Base-by-base conservation (phyloP, 2,888 invertebrate species). In the Trachelus stipa region DNA sequence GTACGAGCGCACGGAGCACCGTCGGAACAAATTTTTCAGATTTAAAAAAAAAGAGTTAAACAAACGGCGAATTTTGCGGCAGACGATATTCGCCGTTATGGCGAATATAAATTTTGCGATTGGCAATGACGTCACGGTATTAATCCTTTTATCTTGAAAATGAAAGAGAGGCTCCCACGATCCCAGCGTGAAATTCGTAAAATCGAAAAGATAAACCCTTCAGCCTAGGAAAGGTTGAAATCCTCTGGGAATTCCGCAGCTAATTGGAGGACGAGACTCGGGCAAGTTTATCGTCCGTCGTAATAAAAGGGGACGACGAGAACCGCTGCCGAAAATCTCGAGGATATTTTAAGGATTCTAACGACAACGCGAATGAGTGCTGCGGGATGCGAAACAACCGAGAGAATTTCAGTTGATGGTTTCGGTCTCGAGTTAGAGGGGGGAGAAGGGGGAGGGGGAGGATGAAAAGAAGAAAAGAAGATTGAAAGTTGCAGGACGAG, bases 361-460 rank as follows among this genome's bases (percentile, higher is more conserved):
- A 56, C 56, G 56, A 56, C 56, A 56, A 56, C 56, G 56, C 56
- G 56, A 56, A 56, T 9, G 56, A 56, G 56, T 56, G 56, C 23
- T 6, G 23, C 23, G 23, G 56, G 56, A 56, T 23, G 23, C 15
- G 56, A 56, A 15, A 56, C 56, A 56, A 23, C 23, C 23, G 23
- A 23, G 9, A 56, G 56, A 56, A 56, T 56, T 56, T 56, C 56
- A 1, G 56, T 23, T 23, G 56, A 15, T 56, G 23, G 9, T 56
- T 56, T 56, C 23, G 6, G 6, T 56, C 23, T 23, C 9, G 56
- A 56, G 23, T 56, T 23, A 9, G 40, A 2, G 1, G 12, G 4
- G 6, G 1, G 56, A 0, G 4, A 0, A 0, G 23, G 15, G 0
- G 4, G 40, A 0, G 6, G 15, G 6, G 6, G 2, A 9, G 23